Conservation (phyloP, 2,797 vertebrate species). For the Argyrosomus regius region DNA sequence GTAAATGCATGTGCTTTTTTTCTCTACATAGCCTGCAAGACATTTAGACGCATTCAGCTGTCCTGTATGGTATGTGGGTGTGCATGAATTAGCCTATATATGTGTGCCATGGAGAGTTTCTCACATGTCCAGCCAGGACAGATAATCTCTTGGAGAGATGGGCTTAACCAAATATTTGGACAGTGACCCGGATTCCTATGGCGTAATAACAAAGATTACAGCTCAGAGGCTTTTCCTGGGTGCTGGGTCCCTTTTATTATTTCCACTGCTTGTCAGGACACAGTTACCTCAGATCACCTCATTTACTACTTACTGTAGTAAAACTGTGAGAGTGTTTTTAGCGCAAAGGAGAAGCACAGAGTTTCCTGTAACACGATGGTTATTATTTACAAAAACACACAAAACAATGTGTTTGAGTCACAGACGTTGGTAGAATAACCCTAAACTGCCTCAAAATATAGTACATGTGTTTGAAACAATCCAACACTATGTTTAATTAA, state of each 20-base stretch:
- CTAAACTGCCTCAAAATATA: neutral
- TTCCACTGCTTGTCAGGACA: neutral
- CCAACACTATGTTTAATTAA: neutral
- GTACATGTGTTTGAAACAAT: neutral
- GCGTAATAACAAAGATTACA: conserved; percentile 55
- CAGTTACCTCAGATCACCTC: neutral
- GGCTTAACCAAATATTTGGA: conserved; percentile 72
- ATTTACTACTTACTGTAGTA: too few species aligned
- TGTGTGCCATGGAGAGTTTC: conserved; percentile 36
- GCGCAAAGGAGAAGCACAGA: neutral
- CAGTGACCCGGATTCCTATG: conserved; percentile 59
- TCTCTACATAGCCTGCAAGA: neutral
- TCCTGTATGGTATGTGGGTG: conserved; percentile 3
- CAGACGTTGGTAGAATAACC: conserved; percentile 5
- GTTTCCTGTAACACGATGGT: neutral
- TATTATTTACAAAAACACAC: neutral
- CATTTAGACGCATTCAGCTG: conserved; percentile 19
- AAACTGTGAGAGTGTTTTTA: neutral
- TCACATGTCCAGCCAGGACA: conserved; percentile 57
- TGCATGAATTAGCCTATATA: conserved; percentile 35
- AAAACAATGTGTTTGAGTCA: conserved; percentile 22
- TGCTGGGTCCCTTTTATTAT: neutral
- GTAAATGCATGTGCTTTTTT: conserved; percentile 20
- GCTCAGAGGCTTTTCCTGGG: conserved; percentile 15
- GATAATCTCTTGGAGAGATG: conserved; percentile 65